These are phyloP conservation scores for Zaprionus davidi DNA, from an alignment of 1,140 invertebrate species.

Conservation along the genomic window DNA sequence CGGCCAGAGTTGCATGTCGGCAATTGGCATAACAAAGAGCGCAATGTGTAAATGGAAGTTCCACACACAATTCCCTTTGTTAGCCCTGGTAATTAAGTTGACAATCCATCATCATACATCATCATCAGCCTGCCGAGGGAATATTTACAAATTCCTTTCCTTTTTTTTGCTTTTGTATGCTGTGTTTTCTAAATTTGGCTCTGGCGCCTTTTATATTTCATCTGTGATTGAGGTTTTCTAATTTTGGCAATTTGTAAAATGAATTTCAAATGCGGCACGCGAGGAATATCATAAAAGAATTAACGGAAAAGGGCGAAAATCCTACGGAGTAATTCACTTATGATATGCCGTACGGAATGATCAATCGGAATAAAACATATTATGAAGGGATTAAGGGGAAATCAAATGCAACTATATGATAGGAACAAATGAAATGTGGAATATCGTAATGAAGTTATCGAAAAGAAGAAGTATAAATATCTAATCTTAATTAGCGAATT, in stretches of 20 bases:
- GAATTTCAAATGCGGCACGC: conserved; percentile 10
- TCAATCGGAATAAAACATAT: not conserved
- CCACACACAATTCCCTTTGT: conserved; percentile 69
- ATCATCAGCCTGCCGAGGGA: conserved; percentile 46
- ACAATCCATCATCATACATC: conserved; percentile 83
- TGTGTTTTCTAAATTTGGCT: conserved; percentile 21
- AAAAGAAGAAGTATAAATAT: too few relatives aligned
- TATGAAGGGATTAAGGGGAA: not conserved
- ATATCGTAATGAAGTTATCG: too few relatives aligned
- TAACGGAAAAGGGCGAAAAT: not conserved
- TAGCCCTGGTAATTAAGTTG: conserved; percentile 79
- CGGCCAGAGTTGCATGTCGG: conserved; percentile 18
- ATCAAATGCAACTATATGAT: not conserved
- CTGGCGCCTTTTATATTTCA: conserved; percentile 11
- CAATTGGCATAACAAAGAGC: conserved; percentile 46
- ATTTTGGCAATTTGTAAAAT: conserved; percentile 66
- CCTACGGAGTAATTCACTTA: not conserved
- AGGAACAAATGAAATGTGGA: not conserved
- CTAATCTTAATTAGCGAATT: too few relatives aligned
- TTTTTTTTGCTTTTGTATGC: not conserved
- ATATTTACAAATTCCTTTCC: conserved; percentile 24
- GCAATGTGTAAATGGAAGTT: conserved; percentile 57
- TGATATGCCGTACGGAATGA: not conserved
- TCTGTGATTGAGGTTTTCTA: conserved; percentile 32
- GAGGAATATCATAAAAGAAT: not conserved